Evolutionary conservation across 1,140 invertebrate species (phyloP), one percentile per base, ranked within the genome.

Genomic region (Saccostrea cuccullata): DNA sequence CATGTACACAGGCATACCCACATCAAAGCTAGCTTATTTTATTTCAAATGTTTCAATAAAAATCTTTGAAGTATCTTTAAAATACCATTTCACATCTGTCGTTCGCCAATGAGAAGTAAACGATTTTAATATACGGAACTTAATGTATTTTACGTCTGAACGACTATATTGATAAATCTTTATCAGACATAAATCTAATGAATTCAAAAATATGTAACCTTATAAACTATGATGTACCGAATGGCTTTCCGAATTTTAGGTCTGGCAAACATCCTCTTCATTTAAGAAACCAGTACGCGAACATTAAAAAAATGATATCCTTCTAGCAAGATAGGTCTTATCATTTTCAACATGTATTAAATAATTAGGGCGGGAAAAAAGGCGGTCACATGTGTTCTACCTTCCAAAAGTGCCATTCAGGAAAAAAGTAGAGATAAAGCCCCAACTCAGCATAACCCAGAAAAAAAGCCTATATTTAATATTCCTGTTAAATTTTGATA

Each of bases 231-330:
- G 11, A 36, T 36, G 70, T 40, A 77, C 70, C 70, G 15, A 77
- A 2, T 30, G 70, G 26, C 23, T 26, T 26, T 17, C 17, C 70
- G 26, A 13, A 30, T 30, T 77, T 77, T 17, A 36, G 30, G 70
- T 77, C 70, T 77, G 70, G 70, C 70, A 77, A 30, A 77, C 70
- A 77, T 77, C 70, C 70, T 77, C 30, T 36, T 5, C 30, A 36
- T 77, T 73, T 36, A 77, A 30, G 30, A 77, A 77, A 77, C 30
- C 23, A 13, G 11, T 30, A 36, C 70, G 30, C 15, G 26, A 8
- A 36, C 70, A 15, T 13, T 26, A 77, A 77, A 73, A 73, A 77
- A 15, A 77, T 77, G 23, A 15, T 30, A 36, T 36, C 26, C 11
- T 36, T 15, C 70, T 73, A 26, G 13, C 13, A 77, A 77, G 26